Conservation (phyloP, 2,113 vertebrate genomes). For the Melanocharis versteri region DNA sequence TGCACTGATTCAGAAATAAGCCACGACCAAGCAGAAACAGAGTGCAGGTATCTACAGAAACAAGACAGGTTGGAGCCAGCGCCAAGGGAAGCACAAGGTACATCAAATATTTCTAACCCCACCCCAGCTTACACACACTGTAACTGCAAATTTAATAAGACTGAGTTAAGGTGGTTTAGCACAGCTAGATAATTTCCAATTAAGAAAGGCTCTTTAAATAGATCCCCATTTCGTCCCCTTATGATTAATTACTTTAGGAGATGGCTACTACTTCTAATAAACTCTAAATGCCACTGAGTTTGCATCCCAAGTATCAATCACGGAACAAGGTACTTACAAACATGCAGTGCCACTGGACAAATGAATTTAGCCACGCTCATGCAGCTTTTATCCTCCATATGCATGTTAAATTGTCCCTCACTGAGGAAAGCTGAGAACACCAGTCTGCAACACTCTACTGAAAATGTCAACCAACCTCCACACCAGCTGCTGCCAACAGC, state of each 20-base stretch:
- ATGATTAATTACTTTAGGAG: background rate
- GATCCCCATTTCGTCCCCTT: background rate
- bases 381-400: background rate
- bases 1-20: background rate
- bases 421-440: background rate
- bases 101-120: background rate
- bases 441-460: background rate
- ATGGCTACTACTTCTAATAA: background rate
- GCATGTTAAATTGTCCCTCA: background rate
- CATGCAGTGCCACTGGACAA: background rate
- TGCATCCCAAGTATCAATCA: background rate
- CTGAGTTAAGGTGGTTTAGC: background rate
- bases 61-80: background rate
- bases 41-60: background rate
- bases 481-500: constrained; percentile 81
- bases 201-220: background rate
- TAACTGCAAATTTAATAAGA: background rate
- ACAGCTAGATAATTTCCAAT: background rate
- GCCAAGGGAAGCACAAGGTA: background rate
- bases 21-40: background rate
- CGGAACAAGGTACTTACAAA: background rate
- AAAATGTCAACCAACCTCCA: constrained; percentile 74
- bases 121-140: background rate
- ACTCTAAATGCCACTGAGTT: background rate
- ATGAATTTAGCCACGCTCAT: background rate